Evolutionary conservation across 2,113 vertebrate species (phyloP).

Genomic region (Anser brachyrhynchus): DNA sequence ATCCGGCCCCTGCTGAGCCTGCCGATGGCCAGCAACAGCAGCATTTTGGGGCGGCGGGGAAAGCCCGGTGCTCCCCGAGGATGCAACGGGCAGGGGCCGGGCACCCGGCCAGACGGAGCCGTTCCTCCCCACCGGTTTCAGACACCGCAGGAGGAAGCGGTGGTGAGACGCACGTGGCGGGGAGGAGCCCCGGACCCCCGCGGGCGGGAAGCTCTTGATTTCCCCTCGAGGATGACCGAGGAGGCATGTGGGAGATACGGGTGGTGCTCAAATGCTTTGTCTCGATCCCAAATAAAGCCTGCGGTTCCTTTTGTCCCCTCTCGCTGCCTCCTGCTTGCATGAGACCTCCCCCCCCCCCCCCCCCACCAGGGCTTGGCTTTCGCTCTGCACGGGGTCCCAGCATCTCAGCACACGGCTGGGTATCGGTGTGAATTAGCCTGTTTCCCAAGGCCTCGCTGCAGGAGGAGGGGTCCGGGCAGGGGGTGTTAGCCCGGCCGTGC

Average conservation of each 20-base stretch:
- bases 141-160: slow-evolving; percentile 1
- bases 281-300: background rate
- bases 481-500: background rate
- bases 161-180: background rate
- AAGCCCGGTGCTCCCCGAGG: accelerated
- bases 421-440: background rate
- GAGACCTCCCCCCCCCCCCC: too few relatives aligned
- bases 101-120: background rate
- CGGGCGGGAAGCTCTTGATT: background rate
- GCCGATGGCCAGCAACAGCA: accelerated
- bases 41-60: accelerated
- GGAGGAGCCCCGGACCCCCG: background rate
- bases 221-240: background rate
- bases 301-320: background rate
- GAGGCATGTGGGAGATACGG: background rate
- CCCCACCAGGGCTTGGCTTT: background rate
- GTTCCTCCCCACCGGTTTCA: slow-evolving; percentile 40
- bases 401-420: background rate
- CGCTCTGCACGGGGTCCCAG: background rate
- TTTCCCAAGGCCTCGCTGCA: background rate
- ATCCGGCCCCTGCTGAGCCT: accelerated
- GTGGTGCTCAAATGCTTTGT: background rate
- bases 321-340: background rate
- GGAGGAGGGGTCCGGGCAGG: background rate
- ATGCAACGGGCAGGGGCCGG: background rate